Evolutionary conservation across 2,113 vertebrate genomes (phyloP).

Genomic region (western clawed frog (Xenopus tropicalis)): DNA sequence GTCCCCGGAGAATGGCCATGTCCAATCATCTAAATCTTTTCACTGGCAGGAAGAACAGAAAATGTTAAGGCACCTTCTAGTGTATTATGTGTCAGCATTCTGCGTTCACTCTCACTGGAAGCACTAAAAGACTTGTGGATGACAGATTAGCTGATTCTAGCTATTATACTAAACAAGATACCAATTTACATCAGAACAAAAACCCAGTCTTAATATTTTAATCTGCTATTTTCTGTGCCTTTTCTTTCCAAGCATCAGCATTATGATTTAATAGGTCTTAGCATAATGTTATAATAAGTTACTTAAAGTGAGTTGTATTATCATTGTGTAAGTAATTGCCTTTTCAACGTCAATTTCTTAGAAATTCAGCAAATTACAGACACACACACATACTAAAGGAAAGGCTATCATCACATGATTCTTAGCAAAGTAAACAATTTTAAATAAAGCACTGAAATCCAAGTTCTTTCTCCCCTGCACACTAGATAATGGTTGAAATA

Average conservation of each 20-base stretch:
- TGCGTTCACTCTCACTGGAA: too few species aligned
- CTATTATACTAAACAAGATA: constrained; percentile 14
- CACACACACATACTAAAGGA: too few species aligned
- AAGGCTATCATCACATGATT: too few species aligned
- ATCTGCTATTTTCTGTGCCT: constrained; percentile 1
- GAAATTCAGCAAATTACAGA: too few species aligned
- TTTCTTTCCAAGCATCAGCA: constrained; percentile 2
- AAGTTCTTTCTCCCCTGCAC: too few species aligned
- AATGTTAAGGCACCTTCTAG: constrained; percentile 7
- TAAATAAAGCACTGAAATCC: too few species aligned
- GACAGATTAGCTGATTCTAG: constrained; percentile 16
- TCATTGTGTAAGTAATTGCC: too few species aligned
- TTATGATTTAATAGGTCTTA: neutral
- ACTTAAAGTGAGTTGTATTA: neutral
- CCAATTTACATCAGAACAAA: constrained; percentile 7
- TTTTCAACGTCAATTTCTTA: too few species aligned
- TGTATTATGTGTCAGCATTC: neutral
- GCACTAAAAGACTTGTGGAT: neutral
- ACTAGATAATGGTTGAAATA: too few species aligned
- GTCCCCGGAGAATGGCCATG: constrained; percentile 6
- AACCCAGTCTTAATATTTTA: neutral
- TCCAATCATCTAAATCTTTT: constrained; percentile 21
- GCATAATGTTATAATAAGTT: neutral
- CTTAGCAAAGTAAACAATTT: too few species aligned
- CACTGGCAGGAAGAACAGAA: constrained; percentile 6